Conservation (phyloP, 2,797 vertebrate genomes). For the Steatocranus sp. region DNA sequence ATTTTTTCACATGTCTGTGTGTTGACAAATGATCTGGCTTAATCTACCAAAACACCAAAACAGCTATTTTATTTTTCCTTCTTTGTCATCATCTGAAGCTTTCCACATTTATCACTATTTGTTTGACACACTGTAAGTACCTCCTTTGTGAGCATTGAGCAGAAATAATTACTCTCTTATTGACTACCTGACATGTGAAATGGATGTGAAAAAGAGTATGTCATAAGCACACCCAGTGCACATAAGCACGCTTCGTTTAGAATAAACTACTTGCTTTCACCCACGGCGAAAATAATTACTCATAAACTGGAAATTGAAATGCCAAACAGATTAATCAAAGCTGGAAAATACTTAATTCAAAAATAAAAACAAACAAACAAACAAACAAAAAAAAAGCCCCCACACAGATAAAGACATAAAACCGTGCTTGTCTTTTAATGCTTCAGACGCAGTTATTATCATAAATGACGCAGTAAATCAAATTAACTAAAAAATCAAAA, state of each 20-base stretch:
- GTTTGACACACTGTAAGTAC: background rate
- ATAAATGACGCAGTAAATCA: background rate
- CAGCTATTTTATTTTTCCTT: background rate
- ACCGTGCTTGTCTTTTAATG: background rate
- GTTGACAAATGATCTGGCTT: background rate
- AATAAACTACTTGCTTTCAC: conserved; percentile 1
- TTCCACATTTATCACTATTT: conserved; percentile 1
- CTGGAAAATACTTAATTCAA: background rate
- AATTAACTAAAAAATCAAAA: background rate
- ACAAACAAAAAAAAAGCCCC: background rate
- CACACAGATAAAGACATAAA: background rate
- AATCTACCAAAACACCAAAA: background rate
- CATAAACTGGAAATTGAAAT: conserved; percentile 7
- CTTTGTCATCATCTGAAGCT: background rate
- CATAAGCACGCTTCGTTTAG: background rate
- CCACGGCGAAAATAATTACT: background rate
- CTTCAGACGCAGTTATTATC: background rate
- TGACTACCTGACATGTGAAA: background rate
- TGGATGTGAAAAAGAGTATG: background rate
- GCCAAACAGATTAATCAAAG: background rate
- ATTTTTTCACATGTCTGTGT: background rate
- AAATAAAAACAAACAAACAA: rapidly evolving
- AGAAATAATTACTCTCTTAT: conserved; percentile 18
- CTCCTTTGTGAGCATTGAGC: background rate
- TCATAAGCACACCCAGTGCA: background rate